phyloP scores from a whole-genome alignment of 2,113 vertebrate genomes.

The Crotalus helleri region DNA sequence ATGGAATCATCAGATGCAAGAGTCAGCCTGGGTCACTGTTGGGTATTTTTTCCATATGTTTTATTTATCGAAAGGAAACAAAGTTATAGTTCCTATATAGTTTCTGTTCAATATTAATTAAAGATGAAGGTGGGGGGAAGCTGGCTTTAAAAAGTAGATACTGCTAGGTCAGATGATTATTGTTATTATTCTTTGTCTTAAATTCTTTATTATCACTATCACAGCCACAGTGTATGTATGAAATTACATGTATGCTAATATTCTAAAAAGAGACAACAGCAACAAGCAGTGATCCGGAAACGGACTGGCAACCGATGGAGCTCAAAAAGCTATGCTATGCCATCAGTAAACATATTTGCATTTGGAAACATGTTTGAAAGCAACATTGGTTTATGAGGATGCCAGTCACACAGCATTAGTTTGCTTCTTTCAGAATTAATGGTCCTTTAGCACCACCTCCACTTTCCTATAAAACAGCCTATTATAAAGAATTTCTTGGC shows the following conservation, averaged over 20 bases:
- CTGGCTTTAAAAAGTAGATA: not conserved
- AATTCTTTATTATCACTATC: not conserved
- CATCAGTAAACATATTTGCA: not conserved
- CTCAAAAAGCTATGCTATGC: not conserved
- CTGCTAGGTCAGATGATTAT: not conserved
- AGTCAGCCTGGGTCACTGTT: not conserved
- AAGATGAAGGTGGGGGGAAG: not conserved
- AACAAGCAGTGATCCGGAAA: not conserved
- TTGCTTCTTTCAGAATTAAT: not conserved
- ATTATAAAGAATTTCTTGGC: not conserved
- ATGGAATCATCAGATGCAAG: not conserved
- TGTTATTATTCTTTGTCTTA: not conserved
- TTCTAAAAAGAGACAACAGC: not conserved
- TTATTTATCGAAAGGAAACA: not conserved
- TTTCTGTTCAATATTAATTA: not conserved
- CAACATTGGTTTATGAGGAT: not conserved
- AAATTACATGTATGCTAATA: not conserved
- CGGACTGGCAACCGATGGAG: not conserved
- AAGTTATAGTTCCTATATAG: not conserved
- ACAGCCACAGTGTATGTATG: too few species aligned
- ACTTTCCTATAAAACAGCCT: not conserved
- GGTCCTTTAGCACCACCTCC: not conserved
- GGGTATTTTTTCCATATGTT: not conserved
- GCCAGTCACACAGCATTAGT: not conserved
- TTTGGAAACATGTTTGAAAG: not conserved